phyloP scores from a whole-genome alignment of 2,113 vertebrate genomes.

The Megaceryle maxima region DNA sequence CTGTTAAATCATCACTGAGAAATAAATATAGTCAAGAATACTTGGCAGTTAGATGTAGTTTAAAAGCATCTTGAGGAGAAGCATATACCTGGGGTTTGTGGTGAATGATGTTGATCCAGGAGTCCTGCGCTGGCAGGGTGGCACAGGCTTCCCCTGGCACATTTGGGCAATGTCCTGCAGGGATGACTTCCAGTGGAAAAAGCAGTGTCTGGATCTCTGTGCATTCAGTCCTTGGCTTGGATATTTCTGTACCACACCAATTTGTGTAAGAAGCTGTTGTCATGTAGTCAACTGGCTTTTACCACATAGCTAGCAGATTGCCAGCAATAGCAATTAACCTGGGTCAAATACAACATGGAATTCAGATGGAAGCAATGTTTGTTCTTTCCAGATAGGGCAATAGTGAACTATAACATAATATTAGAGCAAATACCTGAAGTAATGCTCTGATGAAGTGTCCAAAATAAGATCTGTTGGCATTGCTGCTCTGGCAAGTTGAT shows the following conservation, averaged over 20 bases:
- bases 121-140: background rate
- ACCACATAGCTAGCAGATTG: background rate
- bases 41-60: background rate
- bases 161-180: background rate
- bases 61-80: background rate
- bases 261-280: conserved; percentile 14
- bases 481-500: background rate
- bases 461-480: background rate
- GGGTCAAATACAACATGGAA: background rate
- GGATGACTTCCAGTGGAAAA: background rate
- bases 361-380: background rate
- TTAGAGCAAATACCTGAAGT: background rate
- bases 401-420: background rate
- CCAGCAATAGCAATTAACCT: conserved; percentile 17
- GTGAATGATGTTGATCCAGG: background rate
- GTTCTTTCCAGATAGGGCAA: background rate
- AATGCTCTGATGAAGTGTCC: background rate
- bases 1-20: background rate
- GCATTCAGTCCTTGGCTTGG: background rate
- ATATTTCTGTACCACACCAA: background rate
- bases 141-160: background rate
- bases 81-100: background rate
- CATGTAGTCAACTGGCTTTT: conserved; percentile 31
- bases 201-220: background rate
- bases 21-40: background rate